These are phyloP conservation scores for Palloptera scutellata DNA, from an alignment of 2,888 invertebrate species.

Conservation along the genomic window DNA sequence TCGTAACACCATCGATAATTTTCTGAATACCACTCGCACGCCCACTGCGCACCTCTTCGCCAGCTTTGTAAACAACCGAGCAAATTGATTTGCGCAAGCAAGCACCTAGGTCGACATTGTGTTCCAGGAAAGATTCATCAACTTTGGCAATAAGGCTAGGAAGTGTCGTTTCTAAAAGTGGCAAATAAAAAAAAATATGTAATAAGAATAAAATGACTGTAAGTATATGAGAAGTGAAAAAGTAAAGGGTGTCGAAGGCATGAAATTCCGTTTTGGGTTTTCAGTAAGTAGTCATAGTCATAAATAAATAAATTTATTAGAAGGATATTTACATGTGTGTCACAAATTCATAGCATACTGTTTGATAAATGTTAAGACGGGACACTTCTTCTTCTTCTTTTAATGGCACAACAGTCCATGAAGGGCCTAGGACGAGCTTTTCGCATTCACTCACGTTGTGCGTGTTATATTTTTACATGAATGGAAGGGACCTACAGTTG, in stretches of 20 bases:
- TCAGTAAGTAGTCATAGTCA: neutral
- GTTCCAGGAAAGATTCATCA: constrained; percentile 67
- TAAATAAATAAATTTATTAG: too few relatives aligned
- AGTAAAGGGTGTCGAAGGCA: too few relatives aligned
- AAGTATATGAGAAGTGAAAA: neutral
- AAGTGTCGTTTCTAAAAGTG: constrained; percentile 48
- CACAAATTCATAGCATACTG: too few relatives aligned
- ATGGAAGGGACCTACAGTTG: too few relatives aligned
- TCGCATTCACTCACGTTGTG: too few relatives aligned
- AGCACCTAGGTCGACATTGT: constrained; percentile 70
- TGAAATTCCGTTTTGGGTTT: too few relatives aligned
- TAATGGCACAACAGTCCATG: too few relatives aligned
- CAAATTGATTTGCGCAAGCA: constrained; percentile 72
- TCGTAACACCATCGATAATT: constrained; percentile 66
- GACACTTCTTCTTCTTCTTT: too few relatives aligned
- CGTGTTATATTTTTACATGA: too few relatives aligned
- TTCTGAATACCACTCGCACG: constrained; percentile 65
- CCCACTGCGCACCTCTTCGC: constrained; percentile 52
- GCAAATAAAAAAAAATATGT: neutral
- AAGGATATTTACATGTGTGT: too few relatives aligned
- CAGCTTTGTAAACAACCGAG: constrained; percentile 63
- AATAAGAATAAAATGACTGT: neutral
- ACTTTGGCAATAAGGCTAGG: constrained; percentile 62
- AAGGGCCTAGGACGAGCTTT: too few relatives aligned
- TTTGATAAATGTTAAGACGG: too few relatives aligned